Evolutionary conservation across 1,140 invertebrate species (phyloP).

Genomic region (Drosophila obscura): DNA sequence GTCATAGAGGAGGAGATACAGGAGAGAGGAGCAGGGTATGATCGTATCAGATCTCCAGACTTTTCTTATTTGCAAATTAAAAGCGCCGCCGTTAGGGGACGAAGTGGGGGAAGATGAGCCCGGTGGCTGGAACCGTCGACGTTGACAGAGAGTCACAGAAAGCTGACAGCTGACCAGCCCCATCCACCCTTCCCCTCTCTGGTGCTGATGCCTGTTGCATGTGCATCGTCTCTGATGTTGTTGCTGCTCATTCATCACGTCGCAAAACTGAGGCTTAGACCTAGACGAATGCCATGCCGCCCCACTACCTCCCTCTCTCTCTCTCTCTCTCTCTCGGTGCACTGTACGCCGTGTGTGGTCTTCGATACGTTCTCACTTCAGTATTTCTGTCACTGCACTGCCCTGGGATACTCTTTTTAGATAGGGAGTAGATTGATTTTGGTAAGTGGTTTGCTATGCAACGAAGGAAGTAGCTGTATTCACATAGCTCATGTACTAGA

Average conservation of each 20-base stretch:
- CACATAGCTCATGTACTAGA: not conserved
- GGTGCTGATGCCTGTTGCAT: conserved; percentile 28
- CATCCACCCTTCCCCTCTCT: not conserved
- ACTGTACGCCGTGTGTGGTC: conserved; percentile 60
- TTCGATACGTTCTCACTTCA: conserved; percentile 24
- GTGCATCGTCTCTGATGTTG: conserved; percentile 45
- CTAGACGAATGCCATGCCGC: conserved; percentile 45
- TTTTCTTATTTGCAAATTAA: conserved; percentile 76
- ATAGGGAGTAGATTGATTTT: too few species aligned
- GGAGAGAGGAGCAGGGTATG: not conserved
- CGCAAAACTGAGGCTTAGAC: conserved; percentile 45
- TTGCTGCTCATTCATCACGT: conserved; percentile 75
- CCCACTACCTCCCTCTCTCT: conserved; percentile 3
- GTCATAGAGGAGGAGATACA: conserved; percentile 7
- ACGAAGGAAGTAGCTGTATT: too few species aligned
- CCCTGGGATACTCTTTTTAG: conserved; percentile 1
- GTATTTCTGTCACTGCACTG: not conserved
- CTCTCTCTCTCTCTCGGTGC: too few species aligned
- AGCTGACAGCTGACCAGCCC: conserved; percentile 69
- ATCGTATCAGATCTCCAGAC: conserved; percentile 29
- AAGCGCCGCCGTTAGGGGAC: conserved; percentile 34
- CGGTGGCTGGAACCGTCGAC: conserved; percentile 42
- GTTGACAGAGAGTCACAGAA: conserved; percentile 78
- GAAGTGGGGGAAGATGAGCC: not conserved
- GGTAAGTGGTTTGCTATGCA: too few species aligned